These are phyloP conservation scores for Pelochelys cantorii DNA, from an alignment of 2,797 vertebrate species.

Conservation along the genomic window DNA sequence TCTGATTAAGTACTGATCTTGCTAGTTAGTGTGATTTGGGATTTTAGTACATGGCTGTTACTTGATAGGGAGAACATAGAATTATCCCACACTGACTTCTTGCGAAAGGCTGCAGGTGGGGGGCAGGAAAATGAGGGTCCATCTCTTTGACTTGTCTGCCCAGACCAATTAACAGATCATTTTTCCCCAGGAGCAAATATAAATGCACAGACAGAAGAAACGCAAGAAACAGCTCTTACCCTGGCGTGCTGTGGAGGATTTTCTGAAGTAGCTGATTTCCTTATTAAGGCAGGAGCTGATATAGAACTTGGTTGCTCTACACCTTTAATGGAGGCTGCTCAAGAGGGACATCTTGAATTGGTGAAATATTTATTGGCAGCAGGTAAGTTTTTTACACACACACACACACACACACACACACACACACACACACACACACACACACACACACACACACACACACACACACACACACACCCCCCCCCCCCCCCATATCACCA, in stretches of 20 bases:
- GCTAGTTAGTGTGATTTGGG: not conserved
- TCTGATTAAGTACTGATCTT: not conserved
- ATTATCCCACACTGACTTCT: not conserved
- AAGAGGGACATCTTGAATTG: constrained; percentile 97
- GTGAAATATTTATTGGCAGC: constrained; percentile 97
- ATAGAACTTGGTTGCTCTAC: constrained; percentile 98
- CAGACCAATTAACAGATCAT: not conserved
- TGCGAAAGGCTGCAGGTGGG: not conserved
- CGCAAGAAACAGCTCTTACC: constrained; percentile 97
- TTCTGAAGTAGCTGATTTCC: constrained; percentile 98
- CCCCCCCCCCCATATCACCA: too few species aligned
- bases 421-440: too few species aligned
- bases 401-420: too few species aligned
- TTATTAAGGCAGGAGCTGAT: constrained; percentile 98
- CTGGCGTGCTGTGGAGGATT: constrained; percentile 98
- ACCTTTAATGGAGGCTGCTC: constrained; percentile 98
- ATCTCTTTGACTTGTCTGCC: not conserved
- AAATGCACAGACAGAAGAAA: constrained; percentile 99
- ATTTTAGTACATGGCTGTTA: not conserved
- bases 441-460: too few species aligned
- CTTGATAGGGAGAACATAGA: not conserved
- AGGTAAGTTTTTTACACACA: constrained; percentile 84
- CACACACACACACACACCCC: too few species aligned
- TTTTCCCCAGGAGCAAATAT: constrained; percentile 93
- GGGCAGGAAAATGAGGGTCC: not conserved